Evolutionary conservation across 2,888 invertebrate genomes (phyloP).

Genomic region (Mythimna albipuncta): DNA sequence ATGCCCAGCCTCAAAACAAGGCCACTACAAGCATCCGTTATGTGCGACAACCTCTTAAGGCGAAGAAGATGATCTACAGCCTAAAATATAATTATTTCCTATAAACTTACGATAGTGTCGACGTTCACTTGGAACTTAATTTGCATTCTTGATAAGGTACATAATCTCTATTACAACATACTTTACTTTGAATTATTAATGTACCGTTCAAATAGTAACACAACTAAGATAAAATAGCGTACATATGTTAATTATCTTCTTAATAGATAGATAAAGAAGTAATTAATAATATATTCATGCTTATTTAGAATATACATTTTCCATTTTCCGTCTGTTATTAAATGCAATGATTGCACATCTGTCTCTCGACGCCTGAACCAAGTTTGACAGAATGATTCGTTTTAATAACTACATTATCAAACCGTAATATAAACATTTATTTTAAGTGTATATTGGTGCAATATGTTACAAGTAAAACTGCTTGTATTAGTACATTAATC

Average conservation of each 20-base stretch:
- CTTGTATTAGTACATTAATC: constrained; percentile 28
- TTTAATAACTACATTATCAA: constrained; percentile 14
- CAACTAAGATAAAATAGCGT: constrained; percentile 32
- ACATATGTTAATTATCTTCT: constrained; percentile 42
- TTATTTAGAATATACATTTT: constrained; percentile 26
- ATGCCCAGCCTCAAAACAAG: background rate
- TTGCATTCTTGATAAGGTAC: constrained; percentile 49
- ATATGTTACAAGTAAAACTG: constrained; percentile 19
- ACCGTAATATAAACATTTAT: constrained; percentile 21
- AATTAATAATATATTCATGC: constrained; percentile 28
- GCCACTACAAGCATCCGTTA: constrained; percentile 15
- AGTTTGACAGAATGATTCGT: constrained; percentile 18
- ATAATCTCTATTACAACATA: constrained; percentile 43
- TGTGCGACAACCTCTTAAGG: constrained; percentile 21
- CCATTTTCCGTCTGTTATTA: constrained; percentile 23
- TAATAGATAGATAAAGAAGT: constrained; percentile 32
- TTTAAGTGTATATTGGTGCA: constrained; percentile 24
- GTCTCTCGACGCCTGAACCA: background rate
- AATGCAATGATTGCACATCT: constrained; percentile 19
- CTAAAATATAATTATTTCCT: constrained; percentile 38
- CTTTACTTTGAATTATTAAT: constrained; percentile 40
- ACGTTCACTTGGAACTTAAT: constrained; percentile 42
- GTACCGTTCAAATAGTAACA: constrained; percentile 39
- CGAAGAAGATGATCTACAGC: constrained; percentile 8
- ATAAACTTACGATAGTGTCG: constrained; percentile 17